Evolutionary conservation across 2,797 vertebrate species (phyloP), one percentile per base, ranked within the genome.

Genomic region (Mormyrops boulengeri): DNA sequence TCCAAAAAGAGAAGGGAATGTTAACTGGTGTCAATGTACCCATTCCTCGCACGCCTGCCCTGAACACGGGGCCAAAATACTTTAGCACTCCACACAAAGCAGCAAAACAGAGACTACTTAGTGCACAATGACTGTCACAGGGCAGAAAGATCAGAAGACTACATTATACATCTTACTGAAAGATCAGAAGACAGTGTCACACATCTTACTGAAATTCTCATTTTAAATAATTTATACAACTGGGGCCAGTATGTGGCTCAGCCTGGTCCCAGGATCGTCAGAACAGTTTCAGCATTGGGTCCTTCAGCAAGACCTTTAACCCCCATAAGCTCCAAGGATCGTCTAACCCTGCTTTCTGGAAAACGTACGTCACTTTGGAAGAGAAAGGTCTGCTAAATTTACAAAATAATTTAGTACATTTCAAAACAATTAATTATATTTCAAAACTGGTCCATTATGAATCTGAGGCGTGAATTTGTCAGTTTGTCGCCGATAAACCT

Each of bases 1-100:
- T 93, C 91, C 93, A 92, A 94, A 91, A 90, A 60, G 88, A 85
- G 82, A 88, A 89, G 62, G 44, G 57, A 82, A 84, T 66, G 26
- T 38, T 47, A 88, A 50, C 14, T 41, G 53, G 87, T 60, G 82
- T 17, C 60, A 41, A 4, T 38, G 53, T 53, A 22, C 3, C 77
- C 17, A 50, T 26, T 55, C 62, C 6, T 66, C 3, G 5, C 11
- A 26, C 47, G 44, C 34, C 57, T 8, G 19, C 22, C 85, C 50
- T 2, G 26, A 62, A 62, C 41, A 88, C 30, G n/a, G 17, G 17
- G 26, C 6, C 73, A 82, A 66, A 66, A 82, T 49, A 12, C 66
- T 52, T 50, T 50, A 82, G 4, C 88, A 53, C 19, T 50, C 66
- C 47, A 17, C 50, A 89, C 50, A 60, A 55, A 41, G 88, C 7